Base-by-base conservation (phyloP, 2,797 vertebrate genomes). In the Lepilemur septentrionalis region DNA sequence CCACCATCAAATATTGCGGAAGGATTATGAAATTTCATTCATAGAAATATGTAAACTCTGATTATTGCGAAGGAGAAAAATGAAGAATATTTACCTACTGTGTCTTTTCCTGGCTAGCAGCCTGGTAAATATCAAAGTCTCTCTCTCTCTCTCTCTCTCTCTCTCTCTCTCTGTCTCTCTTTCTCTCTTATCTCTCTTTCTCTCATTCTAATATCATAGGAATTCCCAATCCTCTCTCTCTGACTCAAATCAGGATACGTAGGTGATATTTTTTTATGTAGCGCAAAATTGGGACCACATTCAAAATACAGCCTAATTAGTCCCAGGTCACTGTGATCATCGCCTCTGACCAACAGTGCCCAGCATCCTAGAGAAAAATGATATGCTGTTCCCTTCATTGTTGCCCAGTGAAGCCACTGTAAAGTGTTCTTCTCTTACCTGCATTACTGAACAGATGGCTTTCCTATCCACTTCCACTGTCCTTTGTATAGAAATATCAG, bases 41-140 rank as follows among this genome's bases (percentile, higher is more conserved):
- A 83, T 12, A 82, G 41, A 86, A 85, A 80, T 92, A 70, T 8
- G 61, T 84, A 82, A 91, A 32, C 78, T 30, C 35, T 83, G 61
- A 63, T 94, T 38, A 91, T 94, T 88, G 73, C 63, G 92, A 96
- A 83, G 43, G 35, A 81, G n/a, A 79, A 23, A 90, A 91, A 79
- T 55, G 30, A 78, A 83, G 17, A 92, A 67, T 69, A 48, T 46
- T 83, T 72, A 57, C 63, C 59, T 80, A 80, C 23, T 91, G 73
- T 79, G 14, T 85, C n/a, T 88, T 89, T 76, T 70, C 59, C 41
- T 46, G 15, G 57, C 8, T 65, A 50, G 15, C 32, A 67, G 2
- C 41, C 32, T 72, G 17, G 5, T 81, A 80, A 80, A 95, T 63
- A 65, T 18, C 52, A 52, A 22, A 20, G 10, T 79, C 41, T 95